Conservation (phyloP, 2,888 invertebrate species). For the Itoplectis maculator region DNA sequence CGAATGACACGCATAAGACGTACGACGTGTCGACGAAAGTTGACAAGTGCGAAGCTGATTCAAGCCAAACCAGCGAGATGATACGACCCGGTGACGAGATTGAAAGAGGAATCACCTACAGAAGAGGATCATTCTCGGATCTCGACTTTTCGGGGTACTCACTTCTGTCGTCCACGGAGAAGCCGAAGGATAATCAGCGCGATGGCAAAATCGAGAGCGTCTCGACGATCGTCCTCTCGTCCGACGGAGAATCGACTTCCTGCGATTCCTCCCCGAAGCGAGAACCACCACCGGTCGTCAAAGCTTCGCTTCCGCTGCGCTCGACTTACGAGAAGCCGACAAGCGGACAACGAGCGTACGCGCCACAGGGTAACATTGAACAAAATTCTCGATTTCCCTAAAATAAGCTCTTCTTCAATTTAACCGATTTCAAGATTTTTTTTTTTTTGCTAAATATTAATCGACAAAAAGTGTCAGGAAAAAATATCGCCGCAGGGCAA, state of each 20-base stretch:
- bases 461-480: too few relatives aligned
- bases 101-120: slow-evolving; percentile 53
- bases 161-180: slow-evolving; percentile 32
- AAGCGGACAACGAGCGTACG: slow-evolving; percentile 18
- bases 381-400: background rate
- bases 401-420: background rate
- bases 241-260: slow-evolving; percentile 50
- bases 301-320: slow-evolving; percentile 11
- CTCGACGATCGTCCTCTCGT: slow-evolving; percentile 20
- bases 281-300: slow-evolving; percentile 11
- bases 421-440: too few relatives aligned
- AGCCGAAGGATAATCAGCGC: background rate
- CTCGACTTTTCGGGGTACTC: slow-evolving; percentile 47
- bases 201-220: slow-evolving; percentile 11
- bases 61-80: slow-evolving; percentile 4
- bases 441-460: too few relatives aligned
- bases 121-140: slow-evolving; percentile 35
- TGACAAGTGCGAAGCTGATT: background rate
- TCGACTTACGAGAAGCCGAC: slow-evolving; percentile 36
- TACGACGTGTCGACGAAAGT: slow-evolving; percentile 1
- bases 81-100: slow-evolving; percentile 30
- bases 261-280: slow-evolving; percentile 52
- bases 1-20: background rate
- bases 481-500: too few relatives aligned
- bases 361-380: slow-evolving; percentile 31